These are phyloP conservation scores for Plusia festucae DNA, from an alignment of 2,888 invertebrate species.

Conservation along the genomic window DNA sequence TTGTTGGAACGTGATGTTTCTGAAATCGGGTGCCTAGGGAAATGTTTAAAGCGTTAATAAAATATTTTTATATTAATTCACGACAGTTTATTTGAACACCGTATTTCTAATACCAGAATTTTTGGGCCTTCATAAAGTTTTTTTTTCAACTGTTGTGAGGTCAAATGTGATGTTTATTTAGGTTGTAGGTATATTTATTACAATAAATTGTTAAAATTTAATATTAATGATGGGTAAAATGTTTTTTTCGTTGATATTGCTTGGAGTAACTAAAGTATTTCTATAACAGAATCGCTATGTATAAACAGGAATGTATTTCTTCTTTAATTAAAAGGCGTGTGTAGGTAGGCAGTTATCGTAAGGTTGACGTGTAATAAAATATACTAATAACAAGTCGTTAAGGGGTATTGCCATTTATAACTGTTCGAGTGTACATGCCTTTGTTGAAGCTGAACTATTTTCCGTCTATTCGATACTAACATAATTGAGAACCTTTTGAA, in stretches of 20 bases:
- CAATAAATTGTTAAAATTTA: background rate
- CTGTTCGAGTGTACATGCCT: background rate
- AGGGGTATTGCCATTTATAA: background rate
- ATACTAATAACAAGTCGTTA: constrained; percentile 5
- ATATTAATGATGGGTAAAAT: background rate
- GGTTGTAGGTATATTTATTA: constrained; percentile 1
- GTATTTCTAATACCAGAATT: constrained; percentile 27
- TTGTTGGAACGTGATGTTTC: constrained; percentile 58
- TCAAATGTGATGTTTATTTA: background rate
- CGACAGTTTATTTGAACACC: constrained; percentile 18
- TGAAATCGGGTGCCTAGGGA: constrained; percentile 56
- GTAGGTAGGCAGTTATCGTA: constrained; percentile 9
- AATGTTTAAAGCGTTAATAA: constrained; percentile 57
- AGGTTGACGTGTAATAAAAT: constrained; percentile 19
- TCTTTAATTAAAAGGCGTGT: constrained; percentile 8
- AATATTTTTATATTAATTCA: constrained; percentile 57
- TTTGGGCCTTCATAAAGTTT: constrained; percentile 21
- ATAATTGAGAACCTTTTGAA: background rate
- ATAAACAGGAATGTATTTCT: background rate
- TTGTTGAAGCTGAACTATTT: background rate
- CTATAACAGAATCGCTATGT: background rate
- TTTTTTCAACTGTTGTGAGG: background rate
- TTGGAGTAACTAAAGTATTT: background rate
- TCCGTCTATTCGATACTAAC: background rate
- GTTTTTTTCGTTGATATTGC: too few relatives aligned